phyloP scores from a whole-genome alignment of 1,140 invertebrate species.

The Paracyclopina nana region DNA sequence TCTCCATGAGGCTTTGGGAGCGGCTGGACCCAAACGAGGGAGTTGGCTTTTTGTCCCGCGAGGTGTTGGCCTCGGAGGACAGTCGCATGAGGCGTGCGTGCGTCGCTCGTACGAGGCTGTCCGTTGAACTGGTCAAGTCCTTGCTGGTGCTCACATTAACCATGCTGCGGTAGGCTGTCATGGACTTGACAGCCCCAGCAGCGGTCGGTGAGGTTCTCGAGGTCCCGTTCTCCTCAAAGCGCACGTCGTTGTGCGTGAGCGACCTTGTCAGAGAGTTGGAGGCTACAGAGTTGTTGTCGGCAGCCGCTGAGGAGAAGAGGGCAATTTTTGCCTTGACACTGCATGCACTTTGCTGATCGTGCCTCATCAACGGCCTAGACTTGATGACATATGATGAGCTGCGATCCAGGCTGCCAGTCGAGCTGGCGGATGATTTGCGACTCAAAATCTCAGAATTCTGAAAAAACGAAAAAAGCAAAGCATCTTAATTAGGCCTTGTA shows the following conservation, averaged over 20 bases:
- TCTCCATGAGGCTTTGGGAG: slow-evolving; percentile 30
- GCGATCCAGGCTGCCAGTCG: no score
- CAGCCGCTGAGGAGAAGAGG: slow-evolving; percentile 47
- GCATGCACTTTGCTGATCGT: slow-evolving; percentile 47
- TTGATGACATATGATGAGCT: no score
- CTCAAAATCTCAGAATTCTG: no score
- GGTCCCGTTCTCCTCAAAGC: background rate
- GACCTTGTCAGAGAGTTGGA: background rate
- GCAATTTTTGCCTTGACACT: slow-evolving; percentile 68
- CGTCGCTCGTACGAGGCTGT: slow-evolving; percentile 2
- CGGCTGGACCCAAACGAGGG: slow-evolving; percentile 18
- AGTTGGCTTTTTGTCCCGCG: background rate
- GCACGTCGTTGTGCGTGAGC: background rate
- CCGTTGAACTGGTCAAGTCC: background rate
- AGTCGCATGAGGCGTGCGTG: background rate
- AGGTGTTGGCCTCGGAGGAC: no score
- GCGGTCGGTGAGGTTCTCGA: no score
- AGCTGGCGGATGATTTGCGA: no score
- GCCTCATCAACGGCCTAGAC: slow-evolving; percentile 18
- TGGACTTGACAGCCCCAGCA: no score
- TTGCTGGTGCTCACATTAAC: slow-evolving; percentile 18
- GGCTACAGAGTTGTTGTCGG: background rate
- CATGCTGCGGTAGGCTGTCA: slow-evolving; percentile 19
- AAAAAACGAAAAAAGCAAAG: no score
- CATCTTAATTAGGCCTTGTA: no score